Base-by-base conservation (phyloP, 2,888 invertebrate species). In the Gortyna flavago region DNA sequence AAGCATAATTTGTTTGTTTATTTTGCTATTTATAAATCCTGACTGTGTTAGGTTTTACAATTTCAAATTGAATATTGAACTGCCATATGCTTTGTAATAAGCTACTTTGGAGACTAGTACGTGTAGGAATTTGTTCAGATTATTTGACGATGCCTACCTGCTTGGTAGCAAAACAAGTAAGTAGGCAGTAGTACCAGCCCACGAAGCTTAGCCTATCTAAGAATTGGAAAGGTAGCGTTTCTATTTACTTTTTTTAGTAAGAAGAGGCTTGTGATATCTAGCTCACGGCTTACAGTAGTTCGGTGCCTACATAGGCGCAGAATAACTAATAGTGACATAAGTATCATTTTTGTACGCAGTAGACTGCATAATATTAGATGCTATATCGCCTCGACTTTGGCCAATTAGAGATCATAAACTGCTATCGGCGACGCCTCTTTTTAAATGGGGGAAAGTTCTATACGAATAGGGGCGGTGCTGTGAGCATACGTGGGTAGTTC, bases 341-440 rank as follows among this genome's bases (percentile, higher is more conserved):
- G 7, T 72, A 67, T 72, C 4, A n/a, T 54, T 82, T 79, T 86
- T 79, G 75, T 44, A 44, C 21, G 6, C 32, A 48, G 38, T 41
- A 66, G 32, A 75, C n/a, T n/a, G n/a, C 38, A 72, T 66, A 68
- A 61, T 77, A 72, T 74, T 72, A 65, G 75, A 80, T 67, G 73
- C 32, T 78, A 68, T 80, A 77, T 74, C 69, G 70, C 71, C 1
- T 32, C 38, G 8, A 44, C 44, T 68, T 16, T 64, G 72, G 79
- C 86, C 88, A 89, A 87, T 88, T 67, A 83, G 78, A 86, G 65
- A 74, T 64, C 72, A 66, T 65, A 21, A 84, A 79, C 65, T 67
- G 67, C 21, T 29, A 65, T 77, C 67, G 82, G 85, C 87, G 80
- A 91, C 93, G 89, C 94, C 93, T 90, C 88, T 91, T 91, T 92